These are phyloP conservation scores for Globodera rostochiensis DNA, from an alignment of 1,140 invertebrate genomes.

Conservation along the genomic window DNA sequence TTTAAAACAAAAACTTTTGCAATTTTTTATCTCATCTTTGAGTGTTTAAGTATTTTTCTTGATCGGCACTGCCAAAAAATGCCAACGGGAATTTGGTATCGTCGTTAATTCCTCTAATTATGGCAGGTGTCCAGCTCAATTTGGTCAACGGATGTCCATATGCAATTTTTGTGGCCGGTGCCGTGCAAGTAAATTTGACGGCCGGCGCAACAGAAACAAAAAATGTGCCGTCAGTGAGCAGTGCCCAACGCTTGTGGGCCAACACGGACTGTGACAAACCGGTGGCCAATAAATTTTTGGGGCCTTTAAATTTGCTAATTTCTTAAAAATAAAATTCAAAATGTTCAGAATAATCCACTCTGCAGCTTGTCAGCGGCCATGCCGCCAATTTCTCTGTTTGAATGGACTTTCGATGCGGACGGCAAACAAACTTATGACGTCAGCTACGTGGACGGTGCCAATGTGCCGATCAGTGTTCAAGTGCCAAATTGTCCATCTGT, in stretches of 20 bases:
- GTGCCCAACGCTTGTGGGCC: not conserved
- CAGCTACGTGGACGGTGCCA: slow-evolving; percentile 27
- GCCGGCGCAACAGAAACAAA: not conserved
- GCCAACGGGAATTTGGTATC: too few species aligned
- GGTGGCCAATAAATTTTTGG: not conserved
- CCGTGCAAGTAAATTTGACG: not conserved
- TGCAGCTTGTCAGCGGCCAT: not conserved
- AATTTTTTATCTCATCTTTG: too few species aligned
- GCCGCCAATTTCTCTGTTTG: not conserved
- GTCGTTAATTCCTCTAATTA: too few species aligned
- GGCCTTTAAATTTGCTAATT: not conserved
- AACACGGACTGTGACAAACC: not conserved
- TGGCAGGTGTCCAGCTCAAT: not conserved
- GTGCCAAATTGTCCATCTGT: not conserved
- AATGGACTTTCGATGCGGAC: not conserved
- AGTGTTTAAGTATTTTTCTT: too few species aligned
- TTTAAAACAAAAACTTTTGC: too few species aligned
- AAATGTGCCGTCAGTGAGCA: not conserved
- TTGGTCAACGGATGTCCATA: slow-evolving; percentile 1
- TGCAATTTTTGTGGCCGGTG: not conserved
- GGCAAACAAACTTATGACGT: slow-evolving; percentile 13
- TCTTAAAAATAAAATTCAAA: not conserved
- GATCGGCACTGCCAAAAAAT: too few species aligned
- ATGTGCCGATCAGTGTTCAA: slow-evolving; percentile 9
- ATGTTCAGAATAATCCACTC: not conserved